Conservation (phyloP, 2,113 vertebrate genomes). For the Ondatra zibethicus region DNA sequence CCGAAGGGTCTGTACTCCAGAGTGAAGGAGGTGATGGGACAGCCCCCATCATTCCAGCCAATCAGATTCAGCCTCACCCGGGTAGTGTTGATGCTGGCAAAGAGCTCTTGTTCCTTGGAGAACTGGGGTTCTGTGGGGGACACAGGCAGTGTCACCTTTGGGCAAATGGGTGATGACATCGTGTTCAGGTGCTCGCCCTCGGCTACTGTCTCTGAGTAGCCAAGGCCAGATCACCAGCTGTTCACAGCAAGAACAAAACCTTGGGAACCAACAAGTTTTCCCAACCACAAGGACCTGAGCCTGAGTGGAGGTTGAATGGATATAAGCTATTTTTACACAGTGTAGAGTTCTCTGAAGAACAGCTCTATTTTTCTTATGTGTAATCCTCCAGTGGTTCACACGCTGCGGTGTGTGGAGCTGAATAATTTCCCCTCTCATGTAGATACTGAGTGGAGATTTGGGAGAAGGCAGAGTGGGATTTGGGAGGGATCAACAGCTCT, state of each 20-base stretch:
- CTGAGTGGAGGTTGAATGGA: fast-evolving
- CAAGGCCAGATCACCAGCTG: background rate
- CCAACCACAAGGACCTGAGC: background rate
- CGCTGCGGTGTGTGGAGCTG: background rate
- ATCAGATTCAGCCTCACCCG: constrained; percentile 95
- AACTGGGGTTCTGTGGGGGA: constrained; percentile 94
- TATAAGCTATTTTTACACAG: too few species aligned
- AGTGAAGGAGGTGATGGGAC: constrained; percentile 97
- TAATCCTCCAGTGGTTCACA: background rate
- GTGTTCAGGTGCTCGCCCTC: fast-evolving
- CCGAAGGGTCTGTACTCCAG: constrained; percentile 97
- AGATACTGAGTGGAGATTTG: background rate
- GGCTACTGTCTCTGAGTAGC: background rate
- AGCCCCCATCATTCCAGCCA: constrained; percentile 99
- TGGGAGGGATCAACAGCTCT: background rate
- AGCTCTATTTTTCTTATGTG: fast-evolving
- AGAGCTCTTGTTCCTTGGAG: constrained; percentile 98
- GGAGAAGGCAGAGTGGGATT: background rate
- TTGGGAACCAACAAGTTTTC: background rate
- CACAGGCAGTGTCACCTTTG: background rate
- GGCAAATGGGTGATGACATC: fast-evolving
- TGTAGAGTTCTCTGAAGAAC: background rate
- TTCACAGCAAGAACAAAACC: background rate
- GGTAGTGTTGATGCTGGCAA: constrained; percentile 96
- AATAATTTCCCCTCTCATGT: fast-evolving